A percentile compares a stretch with the other conserved stretches of the same genome.
phyloP scores from a whole-genome alignment of 2,113 vertebrate species.

The Pantherophis guttatus region DNA sequence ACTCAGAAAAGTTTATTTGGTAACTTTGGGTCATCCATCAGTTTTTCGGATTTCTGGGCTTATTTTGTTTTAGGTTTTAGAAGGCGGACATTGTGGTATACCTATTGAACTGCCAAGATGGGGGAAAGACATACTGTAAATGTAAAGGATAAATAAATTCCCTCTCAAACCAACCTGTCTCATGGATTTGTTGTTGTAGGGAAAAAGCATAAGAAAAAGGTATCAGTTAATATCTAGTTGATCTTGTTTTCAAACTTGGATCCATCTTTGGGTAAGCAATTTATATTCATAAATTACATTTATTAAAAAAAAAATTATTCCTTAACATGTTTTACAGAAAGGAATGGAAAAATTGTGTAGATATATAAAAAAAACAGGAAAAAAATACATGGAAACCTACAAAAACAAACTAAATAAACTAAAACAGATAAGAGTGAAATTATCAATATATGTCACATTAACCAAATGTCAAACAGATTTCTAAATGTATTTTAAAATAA shows the following conservation, averaged over 20 bases:
- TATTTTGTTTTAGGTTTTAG: not conserved
- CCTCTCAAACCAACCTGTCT: not conserved
- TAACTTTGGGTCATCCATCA: not conserved
- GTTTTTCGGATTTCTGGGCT: not conserved
- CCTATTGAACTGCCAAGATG: not conserved
- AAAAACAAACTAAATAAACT: not conserved
- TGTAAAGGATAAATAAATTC: not conserved
- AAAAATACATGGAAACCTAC: not conserved
- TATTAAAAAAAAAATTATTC: not conserved
- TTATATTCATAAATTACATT: not conserved
- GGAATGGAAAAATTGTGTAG: not conserved
- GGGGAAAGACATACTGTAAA: not conserved
- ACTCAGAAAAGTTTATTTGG: not conserved
- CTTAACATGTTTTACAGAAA: not conserved
- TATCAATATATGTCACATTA: not conserved
- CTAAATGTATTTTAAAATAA: not conserved
- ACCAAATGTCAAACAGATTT: not conserved
- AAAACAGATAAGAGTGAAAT: not conserved
- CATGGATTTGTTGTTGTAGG: not conserved
- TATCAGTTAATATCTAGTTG: not conserved
- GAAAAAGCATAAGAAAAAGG: not conserved
- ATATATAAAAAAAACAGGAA: not conserved
- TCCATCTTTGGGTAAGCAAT: not conserved
- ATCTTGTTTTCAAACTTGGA: not conserved
- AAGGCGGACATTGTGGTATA: not conserved